Evolutionary conservation across 2,888 invertebrate species (phyloP), one percentile per base, ranked within the genome.

Genomic region (Troides oblongomaculatus): DNA sequence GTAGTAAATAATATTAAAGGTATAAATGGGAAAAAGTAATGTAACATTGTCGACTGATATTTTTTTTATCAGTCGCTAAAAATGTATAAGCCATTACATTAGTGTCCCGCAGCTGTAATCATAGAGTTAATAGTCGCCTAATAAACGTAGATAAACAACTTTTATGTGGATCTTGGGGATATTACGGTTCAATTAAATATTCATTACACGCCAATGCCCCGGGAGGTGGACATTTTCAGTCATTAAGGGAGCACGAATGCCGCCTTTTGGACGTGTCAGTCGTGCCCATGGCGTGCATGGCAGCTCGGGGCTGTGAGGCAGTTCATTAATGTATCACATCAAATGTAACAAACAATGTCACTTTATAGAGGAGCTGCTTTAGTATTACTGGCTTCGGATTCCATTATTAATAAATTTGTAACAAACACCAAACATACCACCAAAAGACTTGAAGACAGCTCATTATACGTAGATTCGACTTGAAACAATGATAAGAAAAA

Each of bases 161-260:
- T 79, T 78, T 75, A 77, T 79, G 74, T 75, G 53, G 36, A 70
- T 76, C 78, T 81, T 30, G 76, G 77, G 81, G 84, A 85, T 84
- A 84, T 85, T 87, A 86, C 84, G 77, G 83, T 78, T 86, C 88
- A 91, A 92, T 92, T 90, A 91, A 88, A 89, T 91, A 88, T 88
- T 89, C 90, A 90, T 91, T 90, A 91, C 76, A 72, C 72, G 71
- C 71, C 74, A 64, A 73, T 75, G 84, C 82, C 83, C 75, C 81
- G 81, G 83, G 84, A 81, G 80, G 74, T 75, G 79, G 82, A 78
- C 81, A 83, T 84, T 83, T 85, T 83, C 78, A 82, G 85, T 89
- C 87, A 90, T 90, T 90, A 89, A 78, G 81, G 81, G 81, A 82
- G 78, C 76, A 82, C 81, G 79, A 80, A 81, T 75, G 74, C 23